These are phyloP conservation scores for Euspilapteryx auroguttella DNA, from an alignment of 2,888 invertebrate genomes.

Conservation along the genomic window DNA sequence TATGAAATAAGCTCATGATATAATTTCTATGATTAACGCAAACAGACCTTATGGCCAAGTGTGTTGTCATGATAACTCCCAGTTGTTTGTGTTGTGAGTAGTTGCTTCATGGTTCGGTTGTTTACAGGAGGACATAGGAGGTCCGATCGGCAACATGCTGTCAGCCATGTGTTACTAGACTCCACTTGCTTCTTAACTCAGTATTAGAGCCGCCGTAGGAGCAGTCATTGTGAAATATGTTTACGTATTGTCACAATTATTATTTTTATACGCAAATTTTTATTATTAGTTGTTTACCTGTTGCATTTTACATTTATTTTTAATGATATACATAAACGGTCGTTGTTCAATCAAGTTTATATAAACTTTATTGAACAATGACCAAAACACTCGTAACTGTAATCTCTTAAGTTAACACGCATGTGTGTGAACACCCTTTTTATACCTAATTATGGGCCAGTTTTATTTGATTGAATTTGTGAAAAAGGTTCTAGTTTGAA, in stretches of 20 bases:
- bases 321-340: too few species aligned
- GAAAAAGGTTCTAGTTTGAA: conserved; percentile 21
- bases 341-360: too few species aligned
- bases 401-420: too few species aligned
- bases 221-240: too few species aligned
- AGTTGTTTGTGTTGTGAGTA: too few species aligned
- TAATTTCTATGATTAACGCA: too few species aligned
- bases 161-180: conserved; percentile 64
- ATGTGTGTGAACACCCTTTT: conserved; percentile 12
- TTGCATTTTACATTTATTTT: conserved; percentile 6
- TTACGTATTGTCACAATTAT: conserved; percentile 5
- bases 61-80: too few species aligned
- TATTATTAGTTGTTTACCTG: neutral
- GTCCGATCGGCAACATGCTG: conserved; percentile 67
- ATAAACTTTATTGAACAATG: conserved; percentile 1
- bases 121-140: conserved; percentile 71
- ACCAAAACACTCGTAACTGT: neutral
- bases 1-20: too few species aligned
- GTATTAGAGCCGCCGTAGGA: conserved; percentile 33
- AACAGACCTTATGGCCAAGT: too few species aligned
- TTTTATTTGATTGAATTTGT: conserved; percentile 15
- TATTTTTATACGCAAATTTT: conserved; percentile 5
- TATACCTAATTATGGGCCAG: conserved; percentile 44
- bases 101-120: too few species aligned
- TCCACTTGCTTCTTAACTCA: conserved; percentile 20